These are phyloP conservation scores for Scolanthus callimorphus DNA, from an alignment of 92 coral and sea anemone genomes.

Conservation along the genomic window DNA sequence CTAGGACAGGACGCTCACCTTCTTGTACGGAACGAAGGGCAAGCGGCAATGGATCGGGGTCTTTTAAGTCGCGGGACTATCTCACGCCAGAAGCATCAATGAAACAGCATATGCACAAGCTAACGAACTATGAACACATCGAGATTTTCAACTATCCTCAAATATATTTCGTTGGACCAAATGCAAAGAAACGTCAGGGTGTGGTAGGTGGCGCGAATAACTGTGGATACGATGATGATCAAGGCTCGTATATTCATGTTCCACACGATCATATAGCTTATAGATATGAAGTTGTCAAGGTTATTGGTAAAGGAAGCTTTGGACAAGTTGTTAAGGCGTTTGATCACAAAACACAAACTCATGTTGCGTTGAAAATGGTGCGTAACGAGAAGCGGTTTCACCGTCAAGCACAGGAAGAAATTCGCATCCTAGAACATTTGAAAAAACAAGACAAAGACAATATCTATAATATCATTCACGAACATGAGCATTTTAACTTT, in stretches of 20 bases:
- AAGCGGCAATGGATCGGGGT: constrained; percentile 78
- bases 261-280: constrained; percentile 98
- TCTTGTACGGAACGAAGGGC: constrained; percentile 74
- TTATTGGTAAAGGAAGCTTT: constrained; percentile 98
- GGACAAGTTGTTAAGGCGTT: constrained; percentile 98
- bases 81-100: constrained; percentile 94
- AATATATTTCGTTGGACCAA: constrained; percentile 93
- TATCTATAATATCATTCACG: constrained; percentile 85
- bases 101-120: constrained; percentile 95
- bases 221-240: constrained; percentile 98
- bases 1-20: constrained; percentile 60
- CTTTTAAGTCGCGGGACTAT: constrained; percentile 75
- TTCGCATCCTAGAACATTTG: constrained; percentile 91
- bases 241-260: constrained; percentile 97
- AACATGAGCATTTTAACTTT: constrained; percentile 91
- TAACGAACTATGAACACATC: constrained; percentile 92
- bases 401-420: constrained; percentile 96
- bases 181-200: constrained; percentile 99
- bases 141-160: constrained; percentile 97
- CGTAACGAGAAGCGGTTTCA: constrained; percentile 98
- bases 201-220: constrained; percentile 98
- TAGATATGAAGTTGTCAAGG: constrained; percentile 93
- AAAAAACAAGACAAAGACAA: constrained; percentile 97
- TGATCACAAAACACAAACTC: constrained; percentile 94
- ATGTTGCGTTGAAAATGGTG: constrained; percentile 98